These are phyloP conservation scores for Limnephilus auricula DNA, from an alignment of 2,888 invertebrate genomes.

Conservation along the genomic window DNA sequence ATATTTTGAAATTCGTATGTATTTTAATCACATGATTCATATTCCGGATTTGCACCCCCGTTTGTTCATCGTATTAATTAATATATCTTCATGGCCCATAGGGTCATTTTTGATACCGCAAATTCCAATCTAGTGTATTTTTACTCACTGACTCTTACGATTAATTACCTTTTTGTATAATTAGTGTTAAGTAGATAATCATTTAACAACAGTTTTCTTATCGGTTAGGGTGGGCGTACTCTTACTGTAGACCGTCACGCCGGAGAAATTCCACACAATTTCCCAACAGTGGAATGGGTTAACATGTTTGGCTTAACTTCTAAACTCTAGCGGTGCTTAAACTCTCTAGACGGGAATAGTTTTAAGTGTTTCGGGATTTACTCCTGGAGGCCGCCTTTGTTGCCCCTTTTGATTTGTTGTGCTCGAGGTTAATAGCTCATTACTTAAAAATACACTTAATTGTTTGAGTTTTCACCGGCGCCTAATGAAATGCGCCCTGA, in stretches of 20 bases:
- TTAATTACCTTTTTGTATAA: neutral
- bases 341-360: constrained; percentile 39
- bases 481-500: neutral
- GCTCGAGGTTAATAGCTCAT: constrained; percentile 8
- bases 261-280: constrained; percentile 25
- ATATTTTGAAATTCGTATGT: too few species aligned
- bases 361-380: constrained; percentile 47
- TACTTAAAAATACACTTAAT: constrained; percentile 10
- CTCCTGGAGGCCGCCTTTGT: constrained; percentile 19
- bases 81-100: neutral
- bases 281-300: constrained; percentile 28
- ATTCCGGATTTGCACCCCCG: too few species aligned
- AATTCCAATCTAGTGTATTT: neutral
- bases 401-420: constrained; percentile 17
- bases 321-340: constrained; percentile 45
- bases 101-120: neutral
- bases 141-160: neutral
- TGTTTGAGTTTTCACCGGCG: neutral
- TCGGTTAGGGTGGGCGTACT: neutral
- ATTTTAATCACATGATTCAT: too few species aligned
- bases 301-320: constrained; percentile 46
- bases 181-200: neutral
- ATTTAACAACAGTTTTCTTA: constrained; percentile 13
- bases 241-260: neutral
- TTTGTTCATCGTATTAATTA: neutral